Evolutionary conservation across 2,113 vertebrate genomes (phyloP).

Genomic region (Pelvicachromis taeniatus): DNA sequence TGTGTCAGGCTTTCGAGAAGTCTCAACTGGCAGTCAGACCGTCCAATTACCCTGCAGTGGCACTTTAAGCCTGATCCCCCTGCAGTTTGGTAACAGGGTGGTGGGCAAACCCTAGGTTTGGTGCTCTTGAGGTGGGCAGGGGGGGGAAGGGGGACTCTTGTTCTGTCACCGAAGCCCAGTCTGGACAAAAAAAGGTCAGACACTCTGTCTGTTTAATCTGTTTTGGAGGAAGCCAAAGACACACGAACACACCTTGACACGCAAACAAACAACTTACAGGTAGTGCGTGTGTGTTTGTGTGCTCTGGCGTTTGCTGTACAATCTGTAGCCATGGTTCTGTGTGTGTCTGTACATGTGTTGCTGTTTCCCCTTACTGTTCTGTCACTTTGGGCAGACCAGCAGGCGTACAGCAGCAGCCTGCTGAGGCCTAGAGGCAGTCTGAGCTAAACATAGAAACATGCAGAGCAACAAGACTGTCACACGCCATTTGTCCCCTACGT

Average conservation of each 20-base stretch:
- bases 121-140: neutral
- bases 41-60: constrained; percentile 57
- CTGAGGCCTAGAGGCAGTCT: constrained; percentile 10
- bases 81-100: constrained; percentile 29
- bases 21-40: constrained; percentile 40
- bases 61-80: constrained; percentile 31
- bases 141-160: constrained; percentile 1
- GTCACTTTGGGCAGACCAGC: constrained; percentile 30
- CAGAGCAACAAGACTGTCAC: constrained; percentile 34
- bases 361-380: constrained; percentile 12
- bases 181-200: constrained; percentile 39
- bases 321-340: neutral
- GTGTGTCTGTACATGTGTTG: constrained; percentile 14
- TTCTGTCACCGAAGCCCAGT: constrained; percentile 28
- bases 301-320: neutral
- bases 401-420: constrained; percentile 28
- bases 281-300: neutral
- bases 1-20: neutral
- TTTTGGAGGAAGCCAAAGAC: constrained; percentile 11
- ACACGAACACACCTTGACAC: constrained; percentile 8
- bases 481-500: constrained; percentile 23
- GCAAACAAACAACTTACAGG: neutral
- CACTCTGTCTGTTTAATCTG: constrained; percentile 41
- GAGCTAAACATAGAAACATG: constrained; percentile 45
- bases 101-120: constrained; percentile 3